Base-by-base conservation (phyloP, 2,888 invertebrate species). In the Trichogramma dendrolimi region DNA sequence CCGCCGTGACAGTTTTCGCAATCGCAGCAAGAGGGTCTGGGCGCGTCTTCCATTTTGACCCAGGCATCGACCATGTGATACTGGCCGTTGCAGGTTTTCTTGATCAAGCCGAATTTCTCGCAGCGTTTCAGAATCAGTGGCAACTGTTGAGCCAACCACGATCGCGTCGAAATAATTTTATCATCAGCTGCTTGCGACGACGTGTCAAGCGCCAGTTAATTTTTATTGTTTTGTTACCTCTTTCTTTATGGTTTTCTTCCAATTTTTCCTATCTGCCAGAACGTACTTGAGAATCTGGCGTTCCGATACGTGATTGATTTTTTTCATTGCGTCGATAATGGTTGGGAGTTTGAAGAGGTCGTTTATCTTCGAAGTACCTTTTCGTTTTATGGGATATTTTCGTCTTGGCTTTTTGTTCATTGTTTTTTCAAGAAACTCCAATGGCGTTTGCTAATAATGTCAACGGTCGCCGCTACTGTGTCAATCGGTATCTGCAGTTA, bases 31-130 rank as follows among this genome's bases (percentile, higher is more conserved):
- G 62, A 8, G 5, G 68, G 69, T 7, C 44, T 66, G 43, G 7
- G 7, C 46, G 39, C 11, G n/a, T 8, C 2, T 47, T 4, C 2
- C 27, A 4, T 10, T 10, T 5, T 4, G 5, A 5, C 85, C 52
- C 85, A 91, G 91, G 80, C 11, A 81, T 63, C 66, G 52, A 41
- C 5, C n/a, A 67, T 55, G 38, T 49, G 51, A 53, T 66, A 71
- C 1, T 66, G 55, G 0, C 68, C 70, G 4, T 62, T 43, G 2
- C 44, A 53, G 8, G 56, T 41, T 7, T 57, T 55, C n/a, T 65
- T 51, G 5, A 66, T 11, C 39, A 70, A 44, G 1, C 69, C 71
- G 44, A 68, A 68, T 49, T 68, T 65, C 55, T 67, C 64, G 55
- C 65, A 69, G 39, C 64, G 65, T 39, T 67, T 68, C 42, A 71